Evolutionary conservation across 1,140 invertebrate species (phyloP).

Genomic region (Carposina sasakii): DNA sequence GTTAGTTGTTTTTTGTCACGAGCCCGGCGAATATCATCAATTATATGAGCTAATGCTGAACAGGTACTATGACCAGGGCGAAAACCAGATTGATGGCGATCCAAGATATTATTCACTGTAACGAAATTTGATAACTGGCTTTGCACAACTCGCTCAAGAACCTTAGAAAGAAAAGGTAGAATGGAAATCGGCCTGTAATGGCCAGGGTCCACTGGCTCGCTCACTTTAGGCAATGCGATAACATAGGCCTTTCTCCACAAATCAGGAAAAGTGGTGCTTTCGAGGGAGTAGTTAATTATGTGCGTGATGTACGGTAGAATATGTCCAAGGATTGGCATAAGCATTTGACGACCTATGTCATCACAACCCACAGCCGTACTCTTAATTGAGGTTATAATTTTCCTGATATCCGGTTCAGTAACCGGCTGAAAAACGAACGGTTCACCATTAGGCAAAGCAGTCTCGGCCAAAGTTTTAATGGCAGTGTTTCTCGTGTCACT

Average conservation of each 20-base stretch:
- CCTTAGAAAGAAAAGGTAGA: too few species aligned
- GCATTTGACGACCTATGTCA: background rate
- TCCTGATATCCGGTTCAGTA: background rate
- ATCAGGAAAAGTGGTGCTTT: too few species aligned
- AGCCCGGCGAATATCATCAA: background rate
- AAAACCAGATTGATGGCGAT: background rate
- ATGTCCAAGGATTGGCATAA: background rate
- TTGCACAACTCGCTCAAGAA: too few species aligned
- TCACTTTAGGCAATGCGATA: too few species aligned
- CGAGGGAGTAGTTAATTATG: background rate
- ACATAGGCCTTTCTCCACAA: too few species aligned
- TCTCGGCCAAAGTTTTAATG: too few species aligned
- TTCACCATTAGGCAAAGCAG: too few species aligned
- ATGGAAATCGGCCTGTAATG: too few species aligned
- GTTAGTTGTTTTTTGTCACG: background rate
- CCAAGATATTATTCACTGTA: too few species aligned
- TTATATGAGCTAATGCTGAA: background rate
- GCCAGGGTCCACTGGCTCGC: too few species aligned
- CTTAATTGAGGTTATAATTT: background rate
- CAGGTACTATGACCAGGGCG: background rate
- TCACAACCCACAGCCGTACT: background rate
- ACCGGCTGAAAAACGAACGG: background rate
- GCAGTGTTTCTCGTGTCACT: too few species aligned
- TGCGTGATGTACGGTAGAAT: background rate
- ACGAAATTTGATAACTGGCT: too few species aligned